Percentiles rank a stretch among this genome's conserved stretches.
Conservation (phyloP, 2,113 vertebrate genomes). For the Himantopus leucocephalus region DNA sequence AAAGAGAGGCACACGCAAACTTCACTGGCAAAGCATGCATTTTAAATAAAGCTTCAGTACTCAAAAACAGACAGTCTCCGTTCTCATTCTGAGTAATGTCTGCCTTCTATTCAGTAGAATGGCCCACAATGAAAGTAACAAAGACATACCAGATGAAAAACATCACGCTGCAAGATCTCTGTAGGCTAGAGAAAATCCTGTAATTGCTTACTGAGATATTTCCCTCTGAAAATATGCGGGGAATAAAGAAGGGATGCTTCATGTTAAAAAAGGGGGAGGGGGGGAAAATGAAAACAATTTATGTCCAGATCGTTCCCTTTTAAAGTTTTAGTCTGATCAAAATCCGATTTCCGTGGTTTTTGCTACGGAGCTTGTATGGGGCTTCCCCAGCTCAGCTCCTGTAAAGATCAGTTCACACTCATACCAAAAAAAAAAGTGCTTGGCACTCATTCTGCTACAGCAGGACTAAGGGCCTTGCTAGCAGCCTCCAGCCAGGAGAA, state of each 20-base stretch:
- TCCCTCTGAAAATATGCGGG: conserved; percentile 30
- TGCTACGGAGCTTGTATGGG: conserved; percentile 5
- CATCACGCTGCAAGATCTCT: conserved; percentile 75
- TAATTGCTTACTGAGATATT: conserved; percentile 50
- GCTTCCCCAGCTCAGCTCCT: conserved; percentile 42
- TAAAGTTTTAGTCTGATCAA: conserved; percentile 30
- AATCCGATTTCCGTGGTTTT: conserved; percentile 41
- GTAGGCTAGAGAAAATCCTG: conserved; percentile 48
- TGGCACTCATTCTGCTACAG: conserved; percentile 30
- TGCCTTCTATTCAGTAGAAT: conserved; percentile 79
- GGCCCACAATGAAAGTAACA: conserved; percentile 76
- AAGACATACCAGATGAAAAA: conserved; percentile 82
- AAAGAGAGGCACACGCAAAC: conserved; percentile 40
- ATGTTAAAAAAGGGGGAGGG: not conserved
- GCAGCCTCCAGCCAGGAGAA: not conserved
- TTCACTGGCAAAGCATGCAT: conserved; percentile 66
- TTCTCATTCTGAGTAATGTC: conserved; percentile 86
- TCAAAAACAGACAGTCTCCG: conserved; percentile 81
- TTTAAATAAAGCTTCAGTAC: conserved; percentile 79
- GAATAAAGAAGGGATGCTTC: conserved; percentile 1
- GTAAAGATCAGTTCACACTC: conserved; percentile 33
- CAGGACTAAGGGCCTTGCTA: conserved; percentile 11
- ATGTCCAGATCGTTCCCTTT: not conserved
- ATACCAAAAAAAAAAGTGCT: not conserved
- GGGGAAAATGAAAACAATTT: not conserved